These are phyloP conservation scores for Poeciliopsis retropinna DNA, from an alignment of 2,113 vertebrate species.

Conservation along the genomic window DNA sequence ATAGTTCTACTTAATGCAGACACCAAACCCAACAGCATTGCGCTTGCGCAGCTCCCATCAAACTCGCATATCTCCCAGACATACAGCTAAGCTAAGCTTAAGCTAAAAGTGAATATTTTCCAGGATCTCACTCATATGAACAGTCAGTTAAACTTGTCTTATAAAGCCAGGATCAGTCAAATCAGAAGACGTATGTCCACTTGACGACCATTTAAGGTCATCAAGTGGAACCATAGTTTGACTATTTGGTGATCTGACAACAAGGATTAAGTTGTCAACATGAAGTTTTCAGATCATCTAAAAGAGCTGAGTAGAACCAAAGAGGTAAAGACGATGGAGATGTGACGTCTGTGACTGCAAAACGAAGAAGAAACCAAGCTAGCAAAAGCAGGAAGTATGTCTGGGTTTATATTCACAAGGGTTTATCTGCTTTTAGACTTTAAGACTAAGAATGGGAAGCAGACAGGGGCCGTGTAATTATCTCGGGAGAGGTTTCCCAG, in stretches of 20 bases:
- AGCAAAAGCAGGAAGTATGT: not conserved
- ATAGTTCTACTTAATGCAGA: not conserved
- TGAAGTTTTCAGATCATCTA: not conserved
- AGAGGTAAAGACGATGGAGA: not conserved
- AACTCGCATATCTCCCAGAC: not conserved
- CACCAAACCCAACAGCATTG: not conserved
- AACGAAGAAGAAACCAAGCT: not conserved
- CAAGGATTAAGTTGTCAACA: not conserved
- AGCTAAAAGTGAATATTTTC: not conserved
- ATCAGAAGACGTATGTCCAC: no score
- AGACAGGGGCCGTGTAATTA: not conserved
- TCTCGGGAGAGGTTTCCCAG: constrained; percentile 8
- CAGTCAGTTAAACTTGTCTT: no score
- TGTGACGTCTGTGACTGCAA: not conserved
- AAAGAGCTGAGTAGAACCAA: not conserved
- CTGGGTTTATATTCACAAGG: not conserved
- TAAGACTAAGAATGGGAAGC: not conserved
- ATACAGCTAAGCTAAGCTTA: not conserved
- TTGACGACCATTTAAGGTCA: no score
- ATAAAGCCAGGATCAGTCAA: no score
- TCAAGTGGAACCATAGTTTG: not conserved
- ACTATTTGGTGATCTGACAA: no score
- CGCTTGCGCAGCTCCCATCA: not conserved
- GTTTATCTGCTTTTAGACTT: not conserved
- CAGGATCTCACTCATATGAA: no score